Evolutionary conservation across 2,888 invertebrate species (phyloP), one percentile per base, ranked within the genome.

Genomic region (Meteorus cinctellus): DNA sequence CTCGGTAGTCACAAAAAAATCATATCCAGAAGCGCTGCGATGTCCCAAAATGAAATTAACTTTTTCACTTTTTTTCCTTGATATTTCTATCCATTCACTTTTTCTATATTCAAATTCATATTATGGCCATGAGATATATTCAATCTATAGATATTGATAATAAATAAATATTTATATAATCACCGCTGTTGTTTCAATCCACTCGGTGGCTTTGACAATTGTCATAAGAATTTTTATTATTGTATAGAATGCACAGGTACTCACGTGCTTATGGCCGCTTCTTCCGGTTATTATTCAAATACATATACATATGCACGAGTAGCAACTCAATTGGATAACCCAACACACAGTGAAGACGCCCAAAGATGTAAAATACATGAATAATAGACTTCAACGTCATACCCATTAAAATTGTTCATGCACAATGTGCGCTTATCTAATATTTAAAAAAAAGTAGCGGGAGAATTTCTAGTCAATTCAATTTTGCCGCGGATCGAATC

Each of bases 211-310:
- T 48, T n/a, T 14, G 4, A n/a, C n/a, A n/a, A 48, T n/a, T 48
- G n/a, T n/a, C n/a, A n/a, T 16, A n/a, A 4, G 48, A 16, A n/a
- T 48, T 48, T 41, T 41, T 12, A 41, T 41, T 48, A 48, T 48
- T 48, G 3, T n/a, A 16, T 48, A 16, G 16, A 48, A n/a, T 48
- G 48, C 48, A 48, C 14, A 16, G n/a, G 14, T 48, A 48, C 48
- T 48, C 48, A 48, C 48, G n/a, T 48, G 48, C n/a, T 48, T 48
- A 48, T n/a, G n/a, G n/a, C n/a, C n/a, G 16, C 48, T 48, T 48
- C n/a, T 16, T 48, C n/a, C 48, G 48, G n/a, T 48, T 48, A 48
- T 48, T 48, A 48, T 48, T 48, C 48, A 6, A 48, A 48, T 41
- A 41, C 8, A 12, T 41, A 6, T 41, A 41, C 16, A 48, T 48